Evolutionary conservation across 1,140 invertebrate species (phyloP).

Genomic region (Ptiloglossa arizonensis): DNA sequence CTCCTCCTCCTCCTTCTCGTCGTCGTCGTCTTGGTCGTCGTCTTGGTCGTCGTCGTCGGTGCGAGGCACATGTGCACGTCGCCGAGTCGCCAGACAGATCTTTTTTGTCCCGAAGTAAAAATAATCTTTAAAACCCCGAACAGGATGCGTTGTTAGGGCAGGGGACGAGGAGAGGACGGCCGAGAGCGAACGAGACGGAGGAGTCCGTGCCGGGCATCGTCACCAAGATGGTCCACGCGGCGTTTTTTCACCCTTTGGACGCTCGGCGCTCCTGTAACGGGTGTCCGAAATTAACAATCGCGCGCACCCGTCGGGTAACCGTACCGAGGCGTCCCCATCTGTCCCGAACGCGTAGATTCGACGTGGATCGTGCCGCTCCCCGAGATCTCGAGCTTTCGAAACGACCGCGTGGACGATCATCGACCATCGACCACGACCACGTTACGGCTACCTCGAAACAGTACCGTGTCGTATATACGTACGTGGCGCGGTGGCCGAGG

Average conservation of each 20-base stretch:
- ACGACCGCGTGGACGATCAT: too few relatives aligned
- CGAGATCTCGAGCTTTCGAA: neutral
- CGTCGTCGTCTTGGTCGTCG: conserved; percentile 50
- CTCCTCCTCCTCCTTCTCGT: conserved; percentile 44
- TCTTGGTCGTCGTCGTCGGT: conserved; percentile 56
- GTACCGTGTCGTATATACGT: too few relatives aligned
- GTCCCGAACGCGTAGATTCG: conserved; percentile 47
- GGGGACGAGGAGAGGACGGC: conserved; percentile 39
- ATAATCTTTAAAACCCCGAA: conserved; percentile 82
- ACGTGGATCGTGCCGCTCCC: neutral
- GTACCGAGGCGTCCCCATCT: too few relatives aligned
- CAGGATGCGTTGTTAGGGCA: conserved; percentile 77
- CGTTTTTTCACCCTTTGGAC: conserved; percentile 81
- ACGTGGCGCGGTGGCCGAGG: too few relatives aligned
- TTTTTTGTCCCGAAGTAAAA: conserved; percentile 82
- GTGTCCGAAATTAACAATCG: conserved; percentile 78
- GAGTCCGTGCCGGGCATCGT: conserved; percentile 72
- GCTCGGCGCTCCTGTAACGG: conserved; percentile 74
- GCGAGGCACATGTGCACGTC: conserved; percentile 75
- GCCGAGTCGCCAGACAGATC: conserved; percentile 79
- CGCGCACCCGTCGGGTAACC: too few relatives aligned
- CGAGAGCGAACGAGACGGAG: conserved; percentile 42
- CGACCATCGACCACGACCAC: too few relatives aligned
- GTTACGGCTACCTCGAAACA: too few relatives aligned
- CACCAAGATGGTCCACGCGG: conserved; percentile 75